These are phyloP conservation scores for Larimichthys crocea DNA, from an alignment of 2,113 vertebrate species.

Conservation along the genomic window DNA sequence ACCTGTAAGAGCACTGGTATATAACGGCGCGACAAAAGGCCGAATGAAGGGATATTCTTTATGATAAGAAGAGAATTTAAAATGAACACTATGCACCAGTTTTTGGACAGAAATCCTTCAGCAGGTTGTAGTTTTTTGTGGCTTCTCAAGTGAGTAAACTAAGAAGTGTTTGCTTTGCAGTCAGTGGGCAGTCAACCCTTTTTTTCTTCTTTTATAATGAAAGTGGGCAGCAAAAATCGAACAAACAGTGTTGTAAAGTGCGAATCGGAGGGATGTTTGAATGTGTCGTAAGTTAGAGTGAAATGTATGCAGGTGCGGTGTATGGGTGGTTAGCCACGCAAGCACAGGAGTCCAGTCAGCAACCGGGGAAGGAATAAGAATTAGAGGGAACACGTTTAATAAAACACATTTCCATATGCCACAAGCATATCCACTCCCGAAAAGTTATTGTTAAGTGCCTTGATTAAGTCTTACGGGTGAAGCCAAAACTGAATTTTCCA, in stretches of 20 bases:
- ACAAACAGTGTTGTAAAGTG: slow-evolving; percentile 12
- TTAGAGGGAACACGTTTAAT: slow-evolving; percentile 39
- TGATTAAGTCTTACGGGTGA: slow-evolving; percentile 26
- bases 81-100: slow-evolving; percentile 1
- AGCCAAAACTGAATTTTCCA: slow-evolving; percentile 22
- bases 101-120: not conserved
- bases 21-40: not conserved
- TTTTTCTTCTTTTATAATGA: slow-evolving; percentile 11
- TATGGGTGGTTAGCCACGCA: slow-evolving; percentile 43
- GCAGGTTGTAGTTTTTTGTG: slow-evolving; percentile 5
- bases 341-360: slow-evolving; percentile 47
- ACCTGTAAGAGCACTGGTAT: not conserved
- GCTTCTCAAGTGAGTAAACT: slow-evolving; percentile 16
- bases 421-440: slow-evolving; percentile 26
- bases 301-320: slow-evolving; percentile 36
- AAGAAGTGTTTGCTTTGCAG: slow-evolving; percentile 41
- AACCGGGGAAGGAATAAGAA: slow-evolving; percentile 62
- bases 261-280: slow-evolving; percentile 19
- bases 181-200: slow-evolving; percentile 23
- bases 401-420: slow-evolving; percentile 46
- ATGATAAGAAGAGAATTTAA: slow-evolving; percentile 5
- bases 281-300: slow-evolving; percentile 23
- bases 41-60: not conserved
- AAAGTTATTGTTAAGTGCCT: slow-evolving; percentile 21
- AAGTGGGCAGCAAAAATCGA: slow-evolving; percentile 27